A percentile compares a stretch with the other conserved stretches of the same genome.
These are phyloP conservation scores for Lordiphosa stackelbergi DNA, from an alignment of 1,140 invertebrate genomes.

Conservation along the genomic window DNA sequence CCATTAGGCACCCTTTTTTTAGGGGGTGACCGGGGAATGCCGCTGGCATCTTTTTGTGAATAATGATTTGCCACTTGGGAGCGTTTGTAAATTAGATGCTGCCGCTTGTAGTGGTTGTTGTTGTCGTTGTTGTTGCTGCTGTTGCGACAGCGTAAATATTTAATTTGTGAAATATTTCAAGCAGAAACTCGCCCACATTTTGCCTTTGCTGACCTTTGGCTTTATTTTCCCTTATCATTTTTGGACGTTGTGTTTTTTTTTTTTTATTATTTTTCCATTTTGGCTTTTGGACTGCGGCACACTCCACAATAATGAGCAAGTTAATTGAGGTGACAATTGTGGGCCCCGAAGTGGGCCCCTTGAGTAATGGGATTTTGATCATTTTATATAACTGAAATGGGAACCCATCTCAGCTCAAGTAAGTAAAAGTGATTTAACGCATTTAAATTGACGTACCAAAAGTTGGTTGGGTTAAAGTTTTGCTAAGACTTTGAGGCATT, in stretches of 20 bases:
- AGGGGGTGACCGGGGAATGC: slow-evolving; percentile 29
- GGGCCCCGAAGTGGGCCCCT: slow-evolving; percentile 21
- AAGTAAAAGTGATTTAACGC: slow-evolving; percentile 46
- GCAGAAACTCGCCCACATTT: slow-evolving; percentile 39
- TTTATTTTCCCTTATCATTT: slow-evolving; percentile 37
- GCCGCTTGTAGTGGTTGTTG: slow-evolving; percentile 20
- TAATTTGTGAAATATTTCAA: slow-evolving; percentile 67
- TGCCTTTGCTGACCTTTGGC: slow-evolving; percentile 55
- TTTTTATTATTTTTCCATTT: slow-evolving; percentile 42
- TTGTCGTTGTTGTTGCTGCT: slow-evolving; percentile 25
- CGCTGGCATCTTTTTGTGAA: slow-evolving; percentile 55
- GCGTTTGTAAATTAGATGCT: slow-evolving; percentile 71
- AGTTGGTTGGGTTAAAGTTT: slow-evolving; percentile 3
- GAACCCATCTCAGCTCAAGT: slow-evolving; percentile 23
- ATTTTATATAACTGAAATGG: slow-evolving; percentile 53
- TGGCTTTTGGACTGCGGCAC: slow-evolving; percentile 31
- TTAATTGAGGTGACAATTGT: slow-evolving; percentile 73
- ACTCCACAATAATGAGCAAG: slow-evolving; percentile 68
- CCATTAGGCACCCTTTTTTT: slow-evolving; percentile 22
- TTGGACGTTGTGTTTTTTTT: slow-evolving; percentile 22
- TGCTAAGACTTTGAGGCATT: not conserved
- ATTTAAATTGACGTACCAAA: slow-evolving; percentile 32
- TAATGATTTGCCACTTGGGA: slow-evolving; percentile 75
- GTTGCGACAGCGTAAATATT: slow-evolving; percentile 64
- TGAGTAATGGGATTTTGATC: slow-evolving; percentile 67